phyloP scores from a whole-genome alignment of 2,888 invertebrate genomes.

The Neoascia interrupta region DNA sequence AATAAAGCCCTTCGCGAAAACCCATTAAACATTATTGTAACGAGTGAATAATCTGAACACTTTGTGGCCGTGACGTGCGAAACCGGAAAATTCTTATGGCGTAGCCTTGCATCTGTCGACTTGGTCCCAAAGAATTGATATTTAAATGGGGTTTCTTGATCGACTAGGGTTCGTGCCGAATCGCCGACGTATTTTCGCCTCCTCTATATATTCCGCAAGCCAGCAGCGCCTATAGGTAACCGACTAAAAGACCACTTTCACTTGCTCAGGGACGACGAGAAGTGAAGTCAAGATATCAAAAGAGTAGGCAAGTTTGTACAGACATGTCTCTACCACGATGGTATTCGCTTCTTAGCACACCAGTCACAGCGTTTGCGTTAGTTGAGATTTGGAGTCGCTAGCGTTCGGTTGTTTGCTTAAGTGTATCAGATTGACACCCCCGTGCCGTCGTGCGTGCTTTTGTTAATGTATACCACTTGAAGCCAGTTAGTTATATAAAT shows the following conservation, averaged over 20 bases:
- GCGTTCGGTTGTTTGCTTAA: conserved; percentile 51
- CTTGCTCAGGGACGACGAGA: conserved; percentile 64
- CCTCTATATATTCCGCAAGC: conserved; percentile 38
- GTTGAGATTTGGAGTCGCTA: conserved; percentile 46
- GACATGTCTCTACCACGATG: conserved; percentile 50
- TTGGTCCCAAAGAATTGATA: too few relatives aligned
- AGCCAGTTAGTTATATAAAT: conserved; percentile 17
- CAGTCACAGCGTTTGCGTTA: conserved; percentile 36
- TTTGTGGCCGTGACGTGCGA: conserved; percentile 9
- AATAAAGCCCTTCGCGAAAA: background rate
- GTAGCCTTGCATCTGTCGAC: conserved; percentile 1
- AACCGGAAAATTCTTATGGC: conserved; percentile 36
- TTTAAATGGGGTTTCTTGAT: conserved; percentile 39
- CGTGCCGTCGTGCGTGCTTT: background rate
- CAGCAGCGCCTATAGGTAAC: conserved; percentile 21
- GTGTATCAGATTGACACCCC: conserved; percentile 15
- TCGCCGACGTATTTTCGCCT: conserved; percentile 18
- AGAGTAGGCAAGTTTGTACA: conserved; percentile 53
- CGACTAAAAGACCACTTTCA: conserved; percentile 64
- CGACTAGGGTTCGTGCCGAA: conserved; percentile 19
- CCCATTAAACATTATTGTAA: conserved; percentile 13
- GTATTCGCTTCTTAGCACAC: conserved; percentile 47
- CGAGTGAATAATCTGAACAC: too few relatives aligned
- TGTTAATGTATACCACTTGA: background rate
- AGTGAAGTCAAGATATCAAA: conserved; percentile 51